These are phyloP conservation scores for Drosophila auraria DNA, from an alignment of 1,140 invertebrate species.

Conservation along the genomic window DNA sequence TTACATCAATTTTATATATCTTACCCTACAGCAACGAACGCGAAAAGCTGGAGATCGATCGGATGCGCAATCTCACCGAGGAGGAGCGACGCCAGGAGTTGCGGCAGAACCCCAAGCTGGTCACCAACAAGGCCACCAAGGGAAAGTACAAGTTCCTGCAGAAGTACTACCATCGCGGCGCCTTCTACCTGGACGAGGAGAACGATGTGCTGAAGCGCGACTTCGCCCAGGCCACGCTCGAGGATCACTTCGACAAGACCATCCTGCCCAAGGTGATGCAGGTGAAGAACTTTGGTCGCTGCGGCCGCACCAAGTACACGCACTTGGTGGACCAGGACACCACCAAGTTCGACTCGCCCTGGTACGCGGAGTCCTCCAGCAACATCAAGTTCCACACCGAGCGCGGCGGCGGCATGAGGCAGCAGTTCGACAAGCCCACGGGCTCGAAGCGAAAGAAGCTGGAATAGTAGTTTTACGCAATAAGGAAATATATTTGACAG, in stretches of 20 bases:
- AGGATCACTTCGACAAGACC: slow-evolving; percentile 99
- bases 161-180: slow-evolving; percentile 99
- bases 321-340: slow-evolving; percentile 99
- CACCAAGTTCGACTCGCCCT: slow-evolving; percentile 98
- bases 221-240: slow-evolving; percentile 98
- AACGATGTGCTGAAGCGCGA: slow-evolving; percentile 97
- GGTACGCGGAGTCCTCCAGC: slow-evolving; percentile 93
- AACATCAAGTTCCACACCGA: slow-evolving; percentile 96
- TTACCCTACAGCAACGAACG: slow-evolving; percentile 89
- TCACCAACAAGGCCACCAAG: slow-evolving; percentile 98
- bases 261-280: slow-evolving; percentile 99
- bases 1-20: not conserved
- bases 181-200: slow-evolving; percentile 98
- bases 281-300: slow-evolving; percentile 99
- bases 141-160: slow-evolving; percentile 99
- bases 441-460: slow-evolving; percentile 88
- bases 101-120: slow-evolving; percentile 95
- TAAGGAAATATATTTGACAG: slow-evolving; percentile 17
- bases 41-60: slow-evolving; percentile 96
- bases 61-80: slow-evolving; percentile 97
- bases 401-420: slow-evolving; percentile 97
- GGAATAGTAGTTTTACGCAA: slow-evolving; percentile 42
- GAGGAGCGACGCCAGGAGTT: slow-evolving; percentile 96
- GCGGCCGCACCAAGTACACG: slow-evolving; percentile 99
- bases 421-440: slow-evolving; percentile 95